Percentiles rank a stretch among this genome's conserved stretches.
phyloP scores from a whole-genome alignment of 2,888 invertebrate genomes.

The Hypsopygia costalis region DNA sequence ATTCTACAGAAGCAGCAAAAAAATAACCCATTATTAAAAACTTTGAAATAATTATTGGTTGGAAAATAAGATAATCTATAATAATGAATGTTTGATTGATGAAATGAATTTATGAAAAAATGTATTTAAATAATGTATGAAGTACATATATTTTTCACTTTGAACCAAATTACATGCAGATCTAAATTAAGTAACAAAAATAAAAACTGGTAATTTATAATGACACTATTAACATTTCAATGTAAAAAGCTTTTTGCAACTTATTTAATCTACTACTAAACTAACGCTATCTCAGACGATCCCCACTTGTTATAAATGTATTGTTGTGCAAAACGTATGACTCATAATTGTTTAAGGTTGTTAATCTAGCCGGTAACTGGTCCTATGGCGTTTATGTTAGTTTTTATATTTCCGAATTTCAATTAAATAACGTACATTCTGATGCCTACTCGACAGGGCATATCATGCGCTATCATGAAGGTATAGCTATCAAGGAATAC shows the following conservation, averaged over 20 bases:
- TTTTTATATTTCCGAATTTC: conserved; percentile 31
- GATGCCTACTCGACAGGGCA: background rate
- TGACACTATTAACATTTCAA: background rate
- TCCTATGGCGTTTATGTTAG: conserved; percentile 13
- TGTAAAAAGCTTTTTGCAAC: conserved; percentile 8
- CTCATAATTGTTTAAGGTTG: conserved; percentile 35
- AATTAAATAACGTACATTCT: too few species aligned
- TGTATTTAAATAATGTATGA: background rate
- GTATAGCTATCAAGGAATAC: conserved; percentile 52
- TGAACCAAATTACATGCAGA: conserved; percentile 5
- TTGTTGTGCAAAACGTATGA: conserved; percentile 39
- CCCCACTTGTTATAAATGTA: conserved; percentile 25
- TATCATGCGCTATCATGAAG: conserved; percentile 32
- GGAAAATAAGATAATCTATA: conserved; percentile 6
- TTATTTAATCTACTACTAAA: conserved; percentile 3
- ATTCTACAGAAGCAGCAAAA: conserved; percentile 86
- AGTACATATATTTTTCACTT: background rate
- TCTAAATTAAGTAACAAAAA: background rate
- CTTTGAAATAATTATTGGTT: conserved; percentile 14
- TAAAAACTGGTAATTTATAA: conserved; percentile 2
- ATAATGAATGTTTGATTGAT: conserved; percentile 6
- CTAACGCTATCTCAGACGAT: conserved; percentile 20
- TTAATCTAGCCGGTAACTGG: conserved; percentile 32
- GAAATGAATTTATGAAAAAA: conserved; percentile 1
- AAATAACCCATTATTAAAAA: conserved; percentile 62